These are phyloP conservation scores for Dreissena rostriformis DNA, from an alignment of 1,140 invertebrate species.

Conservation along the genomic window DNA sequence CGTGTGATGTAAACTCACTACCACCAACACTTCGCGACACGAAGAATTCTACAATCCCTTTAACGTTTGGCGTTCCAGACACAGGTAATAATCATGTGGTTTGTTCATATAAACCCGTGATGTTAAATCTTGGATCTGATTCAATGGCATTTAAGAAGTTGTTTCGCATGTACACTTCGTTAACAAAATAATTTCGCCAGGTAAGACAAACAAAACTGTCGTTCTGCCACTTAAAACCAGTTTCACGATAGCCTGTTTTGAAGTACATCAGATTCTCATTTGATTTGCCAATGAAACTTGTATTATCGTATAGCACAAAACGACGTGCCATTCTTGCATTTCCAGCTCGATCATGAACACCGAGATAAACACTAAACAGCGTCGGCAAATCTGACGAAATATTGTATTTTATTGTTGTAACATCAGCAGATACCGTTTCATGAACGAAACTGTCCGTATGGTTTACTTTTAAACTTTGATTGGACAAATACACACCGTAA, in stretches of 20 bases:
- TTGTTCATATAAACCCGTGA: conserved; percentile 62
- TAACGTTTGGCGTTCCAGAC: conserved; percentile 61
- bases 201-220: conserved; percentile 15
- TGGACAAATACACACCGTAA: not conserved
- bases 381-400: conserved; percentile 6
- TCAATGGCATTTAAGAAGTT: conserved; percentile 49
- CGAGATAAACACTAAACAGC: conserved; percentile 1
- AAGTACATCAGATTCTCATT: not conserved
- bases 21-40: conserved; percentile 3
- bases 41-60: conserved; percentile 58
- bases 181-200: conserved; percentile 30
- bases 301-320: conserved; percentile 30
- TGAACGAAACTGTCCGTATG: not conserved
- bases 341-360: conserved; percentile 33
- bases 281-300: not conserved
- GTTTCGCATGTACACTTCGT: conserved; percentile 18
- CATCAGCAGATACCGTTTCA: not conserved
- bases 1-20: not conserved
- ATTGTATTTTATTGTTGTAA: not conserved
- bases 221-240: conserved; percentile 37
- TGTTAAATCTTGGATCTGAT: conserved; percentile 30
- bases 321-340: conserved; percentile 8
- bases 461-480: not conserved
- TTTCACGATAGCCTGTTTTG: not conserved
- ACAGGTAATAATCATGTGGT: conserved; percentile 56